Evolutionary conservation across 2,888 invertebrate genomes (phyloP).

Genomic region (Gibbula magus): DNA sequence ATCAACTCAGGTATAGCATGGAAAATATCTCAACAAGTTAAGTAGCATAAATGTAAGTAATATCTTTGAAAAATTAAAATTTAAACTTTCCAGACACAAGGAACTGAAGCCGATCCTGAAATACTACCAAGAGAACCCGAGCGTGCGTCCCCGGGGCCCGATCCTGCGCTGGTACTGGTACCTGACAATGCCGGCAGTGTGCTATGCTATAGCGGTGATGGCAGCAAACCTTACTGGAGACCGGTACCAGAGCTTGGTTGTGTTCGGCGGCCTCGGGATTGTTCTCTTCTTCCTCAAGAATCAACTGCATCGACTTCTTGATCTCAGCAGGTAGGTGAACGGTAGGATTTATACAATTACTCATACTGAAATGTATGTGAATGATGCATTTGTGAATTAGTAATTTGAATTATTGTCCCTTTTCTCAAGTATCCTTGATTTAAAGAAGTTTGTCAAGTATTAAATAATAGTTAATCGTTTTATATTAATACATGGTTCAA

Average conservation of each 20-base stretch:
- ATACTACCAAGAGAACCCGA: conserved; percentile 35
- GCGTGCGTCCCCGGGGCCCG: conserved; percentile 47
- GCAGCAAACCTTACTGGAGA: conserved; percentile 39
- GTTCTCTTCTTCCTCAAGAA: conserved; percentile 38
- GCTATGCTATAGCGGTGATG: conserved; percentile 47
- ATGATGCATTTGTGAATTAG: no score
- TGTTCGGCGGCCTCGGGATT: conserved; percentile 44
- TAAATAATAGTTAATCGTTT: no score
- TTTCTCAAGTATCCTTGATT: no score
- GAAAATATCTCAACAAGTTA: no score
- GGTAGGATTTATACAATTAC: no score
- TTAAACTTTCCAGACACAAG: conserved; percentile 51
- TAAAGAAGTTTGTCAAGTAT: no score
- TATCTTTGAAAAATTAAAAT: no score
- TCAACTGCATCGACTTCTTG: conserved; percentile 61
- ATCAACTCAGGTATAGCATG: no score
- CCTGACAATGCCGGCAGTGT: conserved; percentile 56
- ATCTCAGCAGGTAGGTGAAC: conserved; percentile 62
- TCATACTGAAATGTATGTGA: no score
- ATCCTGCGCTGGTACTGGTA: conserved; percentile 61
- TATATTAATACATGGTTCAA: no score
- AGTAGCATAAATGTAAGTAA: no score
- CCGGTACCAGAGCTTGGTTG: conserved; percentile 54
- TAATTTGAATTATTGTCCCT: no score
- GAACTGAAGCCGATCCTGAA: conserved; percentile 50